Evolutionary conservation across 2,888 invertebrate species (phyloP).

Genomic region (Lathronympha strigana): DNA sequence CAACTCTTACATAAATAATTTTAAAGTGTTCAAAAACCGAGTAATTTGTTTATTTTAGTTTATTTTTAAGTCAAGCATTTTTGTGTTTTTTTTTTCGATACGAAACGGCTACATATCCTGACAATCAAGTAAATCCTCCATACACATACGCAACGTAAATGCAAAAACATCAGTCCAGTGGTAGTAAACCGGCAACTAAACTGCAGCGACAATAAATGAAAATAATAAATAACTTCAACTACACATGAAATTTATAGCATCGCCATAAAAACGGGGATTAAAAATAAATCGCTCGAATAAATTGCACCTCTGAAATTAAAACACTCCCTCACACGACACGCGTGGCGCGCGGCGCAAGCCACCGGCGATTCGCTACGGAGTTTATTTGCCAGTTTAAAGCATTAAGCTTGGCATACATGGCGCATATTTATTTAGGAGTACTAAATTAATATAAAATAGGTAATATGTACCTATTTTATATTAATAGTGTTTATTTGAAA

Average conservation of each 20-base stretch:
- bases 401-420: neutral
- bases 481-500: no score
- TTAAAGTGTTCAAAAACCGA: no score
- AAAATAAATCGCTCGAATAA: conserved; percentile 85
- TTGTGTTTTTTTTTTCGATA: neutral
- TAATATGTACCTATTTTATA: no score
- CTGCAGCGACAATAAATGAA: conserved; percentile 53
- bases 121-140: neutral
- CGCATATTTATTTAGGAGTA: no score
- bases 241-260: conserved; percentile 80
- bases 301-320: conserved; percentile 84
- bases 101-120: neutral
- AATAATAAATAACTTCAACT: conserved; percentile 73
- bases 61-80: no score
- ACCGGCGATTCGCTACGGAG: conserved; percentile 45
- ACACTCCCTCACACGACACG: conserved; percentile 81
- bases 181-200: conserved; percentile 47
- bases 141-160: conserved; percentile 29
- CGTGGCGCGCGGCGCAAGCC: conserved; percentile 51
- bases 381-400: neutral
- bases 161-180: conserved; percentile 32
- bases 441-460: no score
- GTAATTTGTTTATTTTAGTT: no score
- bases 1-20: no score
- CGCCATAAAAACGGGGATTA: conserved; percentile 83